Evolutionary conservation across 2,797 vertebrate species (phyloP), one percentile per base, ranked within the genome.

Genomic region (Fringilla coelebs): DNA sequence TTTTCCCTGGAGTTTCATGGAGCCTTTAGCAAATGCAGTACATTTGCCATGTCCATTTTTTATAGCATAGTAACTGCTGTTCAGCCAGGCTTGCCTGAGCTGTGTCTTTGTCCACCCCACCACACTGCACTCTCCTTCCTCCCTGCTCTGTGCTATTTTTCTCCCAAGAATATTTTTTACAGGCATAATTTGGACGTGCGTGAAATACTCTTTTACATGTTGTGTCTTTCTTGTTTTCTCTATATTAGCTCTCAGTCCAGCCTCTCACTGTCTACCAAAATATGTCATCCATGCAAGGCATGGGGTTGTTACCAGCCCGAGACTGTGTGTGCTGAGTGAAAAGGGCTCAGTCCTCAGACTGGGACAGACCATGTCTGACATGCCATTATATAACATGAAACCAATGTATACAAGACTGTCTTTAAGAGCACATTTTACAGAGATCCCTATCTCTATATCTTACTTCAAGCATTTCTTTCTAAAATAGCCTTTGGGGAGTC

Each of bases 301-400:
- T 0, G 61, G 91, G 66, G 80, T 13, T 80, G 91, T 89, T 91
- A 71, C 88, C 60, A 96, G 74, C 46, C 75, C 2, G 4, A 85
- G 77, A 86, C 75, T 41, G 57, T 52, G 63, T 57, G 63, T 73
- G 25, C n/a, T 12, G 83, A 60, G 46, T 31, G 61, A 76, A 88
- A 88, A 79, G 86, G 74, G 83, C 63, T 96, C 92, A 73, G 70
- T 60, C 41, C 26, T 90, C 6, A 2, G 74, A 96, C 62, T 38
- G 57, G 43, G 71, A 34, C 88, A 90, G 60, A 93, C 67, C 52
- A 0, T 94, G 85, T 88, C 91, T 93, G 80, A 90, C 79, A 86
- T 96, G 65, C 89, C 89, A 71, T 95, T 91, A 95, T 91, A 96
- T 91, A 96, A 96, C 83, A 94, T 93, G 94, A 97, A 94, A 96